Base-by-base conservation (phyloP, 2,113 vertebrate species). In the Ceuthmochares aereus region DNA sequence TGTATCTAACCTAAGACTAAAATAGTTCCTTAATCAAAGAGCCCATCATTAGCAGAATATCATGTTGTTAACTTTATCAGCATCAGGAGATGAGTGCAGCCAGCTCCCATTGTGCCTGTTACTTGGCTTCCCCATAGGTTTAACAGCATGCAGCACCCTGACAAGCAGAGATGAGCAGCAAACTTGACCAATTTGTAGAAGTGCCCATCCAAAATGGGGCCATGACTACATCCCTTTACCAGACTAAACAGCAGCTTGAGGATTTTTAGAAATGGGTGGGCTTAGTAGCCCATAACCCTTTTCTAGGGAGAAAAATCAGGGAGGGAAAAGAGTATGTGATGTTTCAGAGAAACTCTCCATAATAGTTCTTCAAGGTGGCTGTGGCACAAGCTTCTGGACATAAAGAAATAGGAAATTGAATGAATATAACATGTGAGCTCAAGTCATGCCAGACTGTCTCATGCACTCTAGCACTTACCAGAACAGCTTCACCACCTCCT, bases 21-120 rank as follows among this genome's bases (percentile, higher is more conserved):
- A 97, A 90, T 72, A 81, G 27, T 55, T 89, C 49, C 43, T 84
- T 90, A 92, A 96, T 88, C 79, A 84, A 47, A 90, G 40, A 29
- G 59, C n/a, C 90, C 59, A 72, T 67, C 75, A 87, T 92, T 94
- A 88, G 90, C 59, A 86, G 59, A 90, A 89, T 47, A 45, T 43
- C 22, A 37, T 47, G 17, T n/a, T 62, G 73, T 69, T 95, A 87
- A 76, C 60, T 68, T 34, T 27, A 87, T 36, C 32, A 82, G 49
- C 51, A 81, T 56, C 79, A 80, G 88, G 49, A 88, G 14, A 59
- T 66, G 51, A 86, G 59, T 1, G 4, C 20, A 86, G 27, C 14
- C 58, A 74, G 40, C 37, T 84, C 60, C 37, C 23, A 26, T 23
- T 2, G 1, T 37, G 76, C 30, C 17, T 67, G 29, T 86, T 59